Conservation (phyloP, 2,113 vertebrate species). For the Mionectes macconnelli region DNA sequence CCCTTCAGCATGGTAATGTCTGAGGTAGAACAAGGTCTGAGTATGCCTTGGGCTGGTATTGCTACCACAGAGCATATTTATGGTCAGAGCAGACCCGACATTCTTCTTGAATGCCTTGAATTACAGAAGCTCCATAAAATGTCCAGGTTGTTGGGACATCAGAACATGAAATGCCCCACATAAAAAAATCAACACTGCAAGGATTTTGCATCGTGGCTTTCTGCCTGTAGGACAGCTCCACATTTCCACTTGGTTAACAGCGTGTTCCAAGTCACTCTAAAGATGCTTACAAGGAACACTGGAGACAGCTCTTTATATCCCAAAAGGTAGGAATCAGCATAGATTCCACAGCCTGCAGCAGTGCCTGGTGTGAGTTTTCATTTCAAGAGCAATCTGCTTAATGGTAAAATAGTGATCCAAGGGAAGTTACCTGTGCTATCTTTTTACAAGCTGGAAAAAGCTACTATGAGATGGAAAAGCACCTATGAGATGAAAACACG, state of each 20-base stretch:
- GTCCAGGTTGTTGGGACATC: not conserved
- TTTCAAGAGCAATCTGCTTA: not conserved
- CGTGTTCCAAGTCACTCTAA: not conserved
- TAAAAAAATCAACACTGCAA: not conserved
- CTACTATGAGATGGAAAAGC: not conserved
- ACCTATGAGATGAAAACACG: not conserved
- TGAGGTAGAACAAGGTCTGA: not conserved
- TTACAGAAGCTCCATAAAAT: not conserved
- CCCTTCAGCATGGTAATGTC: not conserved
- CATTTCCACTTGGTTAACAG: not conserved
- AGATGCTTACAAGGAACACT: not conserved
- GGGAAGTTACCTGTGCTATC: not conserved
- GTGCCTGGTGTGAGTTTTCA: not conserved
- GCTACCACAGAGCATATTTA: not conserved
- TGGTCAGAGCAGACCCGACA: rapidly evolving
- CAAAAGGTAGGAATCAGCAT: not conserved
- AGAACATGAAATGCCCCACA: not conserved
- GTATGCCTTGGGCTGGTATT: not conserved
- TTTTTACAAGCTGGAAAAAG: not conserved
- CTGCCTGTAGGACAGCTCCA: not conserved
- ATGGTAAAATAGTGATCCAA: not conserved
- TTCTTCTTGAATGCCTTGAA: not conserved
- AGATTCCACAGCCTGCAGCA: not conserved
- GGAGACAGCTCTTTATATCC: not conserved
- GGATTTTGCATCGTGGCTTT: not conserved